A percentile compares a stretch with the other conserved stretches of the same genome.
Evolutionary conservation across 1,140 invertebrate species (phyloP).

Genomic region (Drosophila ohnishii): DNA sequence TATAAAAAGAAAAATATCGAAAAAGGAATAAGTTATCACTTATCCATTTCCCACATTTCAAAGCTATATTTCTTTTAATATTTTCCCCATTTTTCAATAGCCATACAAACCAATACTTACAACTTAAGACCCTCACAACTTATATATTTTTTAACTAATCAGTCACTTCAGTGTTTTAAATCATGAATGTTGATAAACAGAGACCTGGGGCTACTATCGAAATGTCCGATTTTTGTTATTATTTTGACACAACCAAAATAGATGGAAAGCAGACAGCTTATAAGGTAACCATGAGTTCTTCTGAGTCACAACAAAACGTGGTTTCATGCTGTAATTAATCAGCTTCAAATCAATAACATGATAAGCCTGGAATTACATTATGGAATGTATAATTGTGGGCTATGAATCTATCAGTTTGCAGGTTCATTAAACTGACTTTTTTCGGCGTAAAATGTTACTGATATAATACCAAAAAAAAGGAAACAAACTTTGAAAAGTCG

Average conservation of each 20-base stretch:
- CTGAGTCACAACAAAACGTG: constrained; percentile 29
- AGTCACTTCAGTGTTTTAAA: constrained; percentile 16
- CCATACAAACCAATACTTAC: background rate
- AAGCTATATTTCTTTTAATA: background rate
- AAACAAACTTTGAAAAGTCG: no score
- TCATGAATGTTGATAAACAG: constrained; percentile 15
- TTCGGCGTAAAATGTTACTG: background rate
- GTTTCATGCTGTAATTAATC: constrained; percentile 28
- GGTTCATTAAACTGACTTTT: constrained; percentile 42
- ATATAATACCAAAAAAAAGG: background rate
- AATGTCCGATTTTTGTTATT: background rate
- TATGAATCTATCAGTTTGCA: background rate
- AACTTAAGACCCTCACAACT: background rate
- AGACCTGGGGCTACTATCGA: background rate
- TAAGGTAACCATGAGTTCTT: background rate
- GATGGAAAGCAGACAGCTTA: constrained; percentile 7
- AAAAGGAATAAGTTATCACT: background rate
- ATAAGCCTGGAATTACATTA: constrained; percentile 26
- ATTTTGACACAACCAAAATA: constrained; percentile 10
- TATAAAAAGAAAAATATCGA: background rate
- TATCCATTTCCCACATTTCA: background rate
- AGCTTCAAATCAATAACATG: constrained; percentile 21
- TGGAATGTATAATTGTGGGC: background rate
- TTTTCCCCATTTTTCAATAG: background rate
- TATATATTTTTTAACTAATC: constrained; percentile 8